Evolutionary conservation across 2,797 vertebrate species (phyloP), one percentile per base, ranked within the genome.

Genomic region (Alosa sapidissima): DNA sequence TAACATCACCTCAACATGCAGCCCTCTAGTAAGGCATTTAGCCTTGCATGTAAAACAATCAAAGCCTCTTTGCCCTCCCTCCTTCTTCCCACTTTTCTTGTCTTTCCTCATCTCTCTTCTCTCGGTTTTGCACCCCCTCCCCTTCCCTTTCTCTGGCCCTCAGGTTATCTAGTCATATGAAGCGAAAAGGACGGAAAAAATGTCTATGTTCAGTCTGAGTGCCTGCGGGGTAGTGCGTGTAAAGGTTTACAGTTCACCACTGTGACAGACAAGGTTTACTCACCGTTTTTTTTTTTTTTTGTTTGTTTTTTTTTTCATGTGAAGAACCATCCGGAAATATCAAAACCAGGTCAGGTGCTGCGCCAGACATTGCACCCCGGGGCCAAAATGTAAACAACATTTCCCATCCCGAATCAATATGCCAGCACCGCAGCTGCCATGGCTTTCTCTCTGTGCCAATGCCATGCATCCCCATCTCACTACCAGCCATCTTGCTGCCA

Each of bases 281-380:
- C 82, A 60, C 51, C 24, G 28, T 58, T 88, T 84, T 82, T 55
- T 55, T 55, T 14, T 54, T 54, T 14, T 54, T 54, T 16, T 54
- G 0, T 28, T 28, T 0, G 0, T 54, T 55, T 55, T 55, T 55
- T 55, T 55, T 55, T 85, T 83, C 72, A 51, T 78, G 49, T 82
- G 45, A 81, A 84, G 47, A 86, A 89, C 82, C 81, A 85, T 48
- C 41, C 78, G 68, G 84, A 87, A 87, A 82, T 55, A 86, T 83
- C 41, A 75, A 83, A 68, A 84, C 49, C 62, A 36, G 86, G 81
- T 82, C 4, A 83, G 81, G 78, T 82, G 81, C 81, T 60, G 81
- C 58, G 85, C 16, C 41, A 86, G 89, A 88, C 82, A 84, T 58
- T 65, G 72, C 58, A 9, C 85, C 84, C 85, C 87, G 85, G 87